phyloP scores from a whole-genome alignment of 2,888 invertebrate species.

The Gastrophysa polygoni region DNA sequence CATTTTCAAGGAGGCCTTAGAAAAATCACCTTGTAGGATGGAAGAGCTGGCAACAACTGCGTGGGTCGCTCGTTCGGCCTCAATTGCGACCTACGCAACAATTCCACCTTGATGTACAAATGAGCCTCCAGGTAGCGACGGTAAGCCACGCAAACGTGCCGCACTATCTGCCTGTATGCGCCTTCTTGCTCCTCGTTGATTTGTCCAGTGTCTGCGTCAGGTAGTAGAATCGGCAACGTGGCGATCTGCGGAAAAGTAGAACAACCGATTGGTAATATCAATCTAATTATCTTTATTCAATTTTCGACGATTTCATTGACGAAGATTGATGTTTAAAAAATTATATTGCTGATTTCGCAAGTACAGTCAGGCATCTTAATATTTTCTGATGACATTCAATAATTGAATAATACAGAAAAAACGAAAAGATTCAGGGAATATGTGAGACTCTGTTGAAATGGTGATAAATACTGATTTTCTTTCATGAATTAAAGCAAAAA shows the following conservation, averaged over 20 bases:
- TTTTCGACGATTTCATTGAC: no score
- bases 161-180: constrained; percentile 86
- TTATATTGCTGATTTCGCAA: no score
- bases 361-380: no score
- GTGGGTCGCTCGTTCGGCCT: constrained; percentile 52
- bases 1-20: no score
- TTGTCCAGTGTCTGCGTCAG: constrained; percentile 69
- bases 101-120: constrained; percentile 78
- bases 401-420: no score
- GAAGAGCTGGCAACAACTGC: constrained; percentile 53
- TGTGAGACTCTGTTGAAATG: no score
- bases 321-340: no score
- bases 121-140: constrained; percentile 93
- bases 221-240: constrained; percentile 81
- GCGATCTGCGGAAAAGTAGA: constrained; percentile 65
- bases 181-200: constrained; percentile 88
- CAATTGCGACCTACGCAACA: constrained; percentile 65
- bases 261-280: neutral
- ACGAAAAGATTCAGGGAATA: no score
- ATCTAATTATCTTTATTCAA: no score
- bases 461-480: no score
- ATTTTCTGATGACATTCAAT: no score
- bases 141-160: constrained; percentile 89
- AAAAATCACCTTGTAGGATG: constrained; percentile 61
- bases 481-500: no score